Percentiles rank a stretch among this genome's conserved stretches.
Evolutionary conservation across 2,888 invertebrate species (phyloP).

Genomic region (Acronicta leporina): DNA sequence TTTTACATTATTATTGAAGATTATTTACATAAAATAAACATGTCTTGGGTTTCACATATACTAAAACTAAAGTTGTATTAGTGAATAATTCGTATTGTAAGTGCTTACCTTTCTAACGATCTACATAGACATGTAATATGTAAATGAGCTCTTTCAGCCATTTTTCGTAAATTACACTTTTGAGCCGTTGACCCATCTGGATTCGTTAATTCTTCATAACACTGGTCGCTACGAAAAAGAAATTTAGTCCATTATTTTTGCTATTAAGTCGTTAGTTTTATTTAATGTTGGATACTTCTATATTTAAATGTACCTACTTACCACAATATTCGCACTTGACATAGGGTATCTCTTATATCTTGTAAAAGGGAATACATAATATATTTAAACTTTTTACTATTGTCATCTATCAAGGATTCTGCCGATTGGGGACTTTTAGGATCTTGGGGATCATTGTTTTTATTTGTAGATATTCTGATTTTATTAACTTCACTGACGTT

Average conservation of each 20-base stretch:
- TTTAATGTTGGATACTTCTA: background rate
- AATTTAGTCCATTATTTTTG: background rate
- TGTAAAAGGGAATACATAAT: slow-evolving; percentile 56
- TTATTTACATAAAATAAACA: too few relatives aligned
- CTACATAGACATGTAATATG: slow-evolving; percentile 57
- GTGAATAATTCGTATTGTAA: slow-evolving; percentile 11
- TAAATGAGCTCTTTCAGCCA: slow-evolving; percentile 52
- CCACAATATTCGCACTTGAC: slow-evolving; percentile 65
- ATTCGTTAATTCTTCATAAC: slow-evolving; percentile 38
- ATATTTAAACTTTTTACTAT: slow-evolving; percentile 53
- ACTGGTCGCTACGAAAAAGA: slow-evolving; percentile 56
- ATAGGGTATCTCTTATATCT: slow-evolving; percentile 61
- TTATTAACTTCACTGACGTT: slow-evolving; percentile 20
- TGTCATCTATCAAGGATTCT: slow-evolving; percentile 10
- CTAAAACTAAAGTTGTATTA: too few relatives aligned
- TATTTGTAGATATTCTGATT: background rate
- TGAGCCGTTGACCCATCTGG: slow-evolving; percentile 29
- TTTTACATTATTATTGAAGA: too few relatives aligned
- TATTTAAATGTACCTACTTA: slow-evolving; percentile 58
- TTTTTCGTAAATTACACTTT: slow-evolving; percentile 51
- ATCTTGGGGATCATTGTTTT: slow-evolving; percentile 17
- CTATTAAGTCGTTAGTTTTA: background rate
- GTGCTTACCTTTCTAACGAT: slow-evolving; percentile 63
- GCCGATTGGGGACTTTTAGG: slow-evolving; percentile 7
- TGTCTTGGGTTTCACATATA: too few relatives aligned